A percentile compares a stretch with the other conserved stretches of the same genome.
These are phyloP conservation scores for Phasia obesa DNA, from an alignment of 2,888 invertebrate species.

Conservation along the genomic window DNA sequence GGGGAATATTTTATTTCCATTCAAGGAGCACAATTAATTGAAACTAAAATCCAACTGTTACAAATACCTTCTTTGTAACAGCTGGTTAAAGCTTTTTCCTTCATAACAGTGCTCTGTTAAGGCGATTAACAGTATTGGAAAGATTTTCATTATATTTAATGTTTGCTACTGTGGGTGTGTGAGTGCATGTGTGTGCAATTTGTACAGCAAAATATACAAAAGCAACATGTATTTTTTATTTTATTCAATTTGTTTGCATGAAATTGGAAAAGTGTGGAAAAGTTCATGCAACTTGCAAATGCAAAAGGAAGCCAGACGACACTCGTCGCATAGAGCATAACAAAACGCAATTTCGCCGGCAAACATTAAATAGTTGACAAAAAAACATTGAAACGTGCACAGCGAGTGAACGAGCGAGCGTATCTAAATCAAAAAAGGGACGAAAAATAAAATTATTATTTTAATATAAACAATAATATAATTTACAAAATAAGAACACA, in stretches of 20 bases:
- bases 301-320: conserved; percentile 68
- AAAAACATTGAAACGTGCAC: conserved; percentile 79
- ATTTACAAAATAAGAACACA: not conserved
- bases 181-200: conserved; percentile 2
- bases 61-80: conserved; percentile 24
- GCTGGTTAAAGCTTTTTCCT: conserved; percentile 43
- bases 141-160: conserved; percentile 44
- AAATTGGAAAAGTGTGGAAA: conserved; percentile 66
- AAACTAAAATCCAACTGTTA: conserved; percentile 31
- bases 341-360: conserved; percentile 76
- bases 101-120: conserved; percentile 59
- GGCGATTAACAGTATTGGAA: conserved; percentile 59
- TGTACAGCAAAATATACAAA: conserved; percentile 12
- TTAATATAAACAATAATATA: not conserved
- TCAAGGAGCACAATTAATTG: conserved; percentile 27
- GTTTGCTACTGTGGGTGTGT: not conserved
- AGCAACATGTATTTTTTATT: conserved; percentile 64
- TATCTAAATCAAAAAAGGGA: conserved; percentile 10
- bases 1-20: conserved; percentile 8
- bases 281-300: conserved; percentile 71
- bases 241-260: conserved; percentile 42
- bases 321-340: conserved; percentile 62
- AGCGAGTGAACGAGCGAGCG: too few relatives aligned
- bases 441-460: conserved; percentile 13
- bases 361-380: conserved; percentile 78